Percentiles rank a stretch among this genome's conserved stretches.
These are phyloP conservation scores for Lampropteryx suffumata DNA, from an alignment of 2,888 invertebrate genomes.

Conservation along the genomic window DNA sequence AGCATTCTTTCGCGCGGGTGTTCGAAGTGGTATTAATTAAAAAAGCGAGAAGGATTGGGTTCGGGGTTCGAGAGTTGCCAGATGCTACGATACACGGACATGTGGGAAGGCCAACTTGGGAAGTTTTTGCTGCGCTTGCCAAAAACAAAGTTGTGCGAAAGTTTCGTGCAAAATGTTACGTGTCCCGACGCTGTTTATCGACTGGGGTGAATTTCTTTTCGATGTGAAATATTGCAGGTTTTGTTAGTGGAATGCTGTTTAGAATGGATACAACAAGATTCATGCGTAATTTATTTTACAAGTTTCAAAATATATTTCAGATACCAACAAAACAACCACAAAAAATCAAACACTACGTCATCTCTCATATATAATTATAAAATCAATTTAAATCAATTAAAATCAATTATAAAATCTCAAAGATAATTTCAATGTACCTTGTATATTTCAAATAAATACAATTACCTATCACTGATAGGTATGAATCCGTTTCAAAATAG, in stretches of 20 bases:
- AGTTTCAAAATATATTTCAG: too few species aligned
- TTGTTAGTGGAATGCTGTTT: constrained; percentile 15
- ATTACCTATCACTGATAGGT: too few species aligned
- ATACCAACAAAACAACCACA: too few species aligned
- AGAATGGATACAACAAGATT: constrained; percentile 5
- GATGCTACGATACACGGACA: constrained; percentile 45
- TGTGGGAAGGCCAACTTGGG: constrained; percentile 33
- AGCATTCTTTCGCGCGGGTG: constrained; percentile 77
- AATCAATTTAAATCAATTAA: too few species aligned
- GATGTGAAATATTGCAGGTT: constrained; percentile 24
- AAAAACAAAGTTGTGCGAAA: constrained; percentile 45
- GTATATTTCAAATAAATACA: too few species aligned
- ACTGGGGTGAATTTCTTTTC: constrained; percentile 28
- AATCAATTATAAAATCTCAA: too few species aligned
- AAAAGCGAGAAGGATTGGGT: constrained; percentile 69
- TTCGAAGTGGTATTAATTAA: constrained; percentile 82
- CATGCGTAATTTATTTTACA: too few species aligned
- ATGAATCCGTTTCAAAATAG: too few species aligned
- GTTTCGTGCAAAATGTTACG: constrained; percentile 43
- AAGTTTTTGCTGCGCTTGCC: constrained; percentile 43
- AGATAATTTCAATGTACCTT: too few species aligned
- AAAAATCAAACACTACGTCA: too few species aligned
- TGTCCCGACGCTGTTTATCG: constrained; percentile 33
- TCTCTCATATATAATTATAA: too few species aligned
- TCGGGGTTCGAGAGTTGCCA: constrained; percentile 50